Percentiles rank a stretch among this genome's conserved stretches.
These are phyloP conservation scores for Onychomys torridus DNA, from an alignment of 2,797 vertebrate species.

Conservation along the genomic window DNA sequence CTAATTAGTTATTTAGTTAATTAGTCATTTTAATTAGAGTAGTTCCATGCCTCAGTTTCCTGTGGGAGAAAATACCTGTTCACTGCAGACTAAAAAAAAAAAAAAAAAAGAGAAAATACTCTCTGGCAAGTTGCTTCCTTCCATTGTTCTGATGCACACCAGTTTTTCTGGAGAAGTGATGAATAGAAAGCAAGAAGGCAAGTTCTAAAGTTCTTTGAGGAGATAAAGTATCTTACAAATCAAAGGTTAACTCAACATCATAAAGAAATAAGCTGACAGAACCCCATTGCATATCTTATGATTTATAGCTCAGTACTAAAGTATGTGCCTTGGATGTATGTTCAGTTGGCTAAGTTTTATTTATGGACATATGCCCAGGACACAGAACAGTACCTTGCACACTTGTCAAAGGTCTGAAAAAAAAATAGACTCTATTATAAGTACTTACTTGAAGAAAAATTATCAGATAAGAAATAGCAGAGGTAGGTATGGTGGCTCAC, in stretches of 20 bases:
- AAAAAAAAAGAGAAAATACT: slow-evolving; percentile 18
- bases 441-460: slow-evolving; percentile 19
- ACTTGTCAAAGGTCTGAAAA: slow-evolving; percentile 34
- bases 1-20: too few species aligned
- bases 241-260: slow-evolving; percentile 55
- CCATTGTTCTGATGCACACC: not conserved
- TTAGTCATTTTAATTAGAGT: too few species aligned
- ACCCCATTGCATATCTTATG: not conserved
- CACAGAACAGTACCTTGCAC: not conserved
- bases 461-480: not conserved
- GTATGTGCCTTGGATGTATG: not conserved
- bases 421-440: not conserved
- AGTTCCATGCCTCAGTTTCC: slow-evolving; percentile 47
- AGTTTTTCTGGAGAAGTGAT: slow-evolving; percentile 3
- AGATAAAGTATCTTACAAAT: slow-evolving; percentile 58
- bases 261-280: slow-evolving; percentile 47
- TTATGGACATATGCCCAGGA: not conserved
- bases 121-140: not conserved
- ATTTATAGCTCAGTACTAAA: slow-evolving; percentile 54
- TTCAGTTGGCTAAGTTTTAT: slow-evolving; percentile 12
- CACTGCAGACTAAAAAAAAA: not conserved
- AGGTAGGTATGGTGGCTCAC: not conserved
- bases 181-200: slow-evolving; percentile 60
- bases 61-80: slow-evolving; percentile 55
- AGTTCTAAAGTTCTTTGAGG: slow-evolving; percentile 57